Percentiles rank a stretch among this genome's conserved stretches.
Conservation (phyloP, 2,888 invertebrate species). For the Candidula unifasciata region DNA sequence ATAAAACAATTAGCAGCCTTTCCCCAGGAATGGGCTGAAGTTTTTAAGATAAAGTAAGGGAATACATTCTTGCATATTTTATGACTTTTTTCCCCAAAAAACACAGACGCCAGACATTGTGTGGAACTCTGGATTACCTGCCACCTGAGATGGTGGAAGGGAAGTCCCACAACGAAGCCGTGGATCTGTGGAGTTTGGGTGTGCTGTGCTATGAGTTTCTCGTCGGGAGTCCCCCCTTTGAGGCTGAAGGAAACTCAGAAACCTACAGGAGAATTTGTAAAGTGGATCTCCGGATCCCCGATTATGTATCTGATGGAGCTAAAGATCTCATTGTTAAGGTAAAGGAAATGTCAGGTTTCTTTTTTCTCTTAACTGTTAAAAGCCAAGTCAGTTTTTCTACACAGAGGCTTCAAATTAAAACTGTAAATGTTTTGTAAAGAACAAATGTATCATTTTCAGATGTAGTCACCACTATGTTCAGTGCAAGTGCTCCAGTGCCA, state of each 20-base stretch:
- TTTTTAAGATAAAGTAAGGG: too few relatives aligned
- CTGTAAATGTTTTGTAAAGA: too few relatives aligned
- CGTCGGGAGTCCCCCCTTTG: slow-evolving; percentile 95
- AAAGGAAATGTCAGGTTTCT: slow-evolving; percentile 21
- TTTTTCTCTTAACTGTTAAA: not conserved
- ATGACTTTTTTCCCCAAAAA: not conserved
- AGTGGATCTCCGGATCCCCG: slow-evolving; percentile 78
- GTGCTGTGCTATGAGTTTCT: slow-evolving; percentile 96
- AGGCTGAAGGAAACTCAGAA: slow-evolving; percentile 81
- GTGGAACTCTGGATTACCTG: slow-evolving; percentile 96
- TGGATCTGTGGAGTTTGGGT: slow-evolving; percentile 96
- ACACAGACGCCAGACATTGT: slow-evolving; percentile 89
- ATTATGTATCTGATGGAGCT: slow-evolving; percentile 77
- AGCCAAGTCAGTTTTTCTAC: too few relatives aligned
- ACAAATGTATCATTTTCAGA: too few relatives aligned
- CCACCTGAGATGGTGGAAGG: slow-evolving; percentile 97
- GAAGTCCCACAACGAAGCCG: slow-evolving; percentile 87
- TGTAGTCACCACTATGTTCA: too few relatives aligned
- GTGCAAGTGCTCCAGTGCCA: too few relatives aligned
- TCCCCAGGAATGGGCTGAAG: too few relatives aligned
- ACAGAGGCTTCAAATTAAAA: too few relatives aligned
- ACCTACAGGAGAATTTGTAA: slow-evolving; percentile 79
- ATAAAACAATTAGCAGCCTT: too few relatives aligned
- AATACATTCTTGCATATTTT: not conserved
- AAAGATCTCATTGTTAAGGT: slow-evolving; percentile 79